Percentiles rank a stretch among this genome's conserved stretches.
phyloP scores from a whole-genome alignment of 1,140 invertebrate species.

The Eumaeus atala region DNA sequence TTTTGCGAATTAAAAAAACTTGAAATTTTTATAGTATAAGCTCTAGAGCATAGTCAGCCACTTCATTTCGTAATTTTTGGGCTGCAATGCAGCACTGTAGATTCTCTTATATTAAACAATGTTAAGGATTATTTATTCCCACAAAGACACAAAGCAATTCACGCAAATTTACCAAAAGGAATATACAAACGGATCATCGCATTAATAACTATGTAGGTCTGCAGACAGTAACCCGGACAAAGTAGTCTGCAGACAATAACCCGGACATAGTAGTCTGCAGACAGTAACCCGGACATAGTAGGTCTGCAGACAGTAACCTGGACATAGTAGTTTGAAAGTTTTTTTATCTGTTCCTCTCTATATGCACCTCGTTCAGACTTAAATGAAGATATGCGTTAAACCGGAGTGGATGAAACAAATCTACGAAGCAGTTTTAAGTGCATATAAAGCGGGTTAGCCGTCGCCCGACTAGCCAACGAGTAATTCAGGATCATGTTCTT shows the following conservation, averaged over 20 bases:
- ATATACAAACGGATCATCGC: too few species aligned
- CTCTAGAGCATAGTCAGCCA: too few species aligned
- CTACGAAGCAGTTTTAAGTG: slow-evolving; percentile 53
- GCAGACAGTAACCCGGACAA: neutral
- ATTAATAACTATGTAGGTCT: slow-evolving; percentile 16
- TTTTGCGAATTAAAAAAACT: neutral
- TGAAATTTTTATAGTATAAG: neutral
- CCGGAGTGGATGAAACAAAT: slow-evolving; percentile 55
- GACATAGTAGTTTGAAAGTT: slow-evolving; percentile 8
- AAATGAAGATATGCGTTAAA: slow-evolving; percentile 56
- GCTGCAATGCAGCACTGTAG: too few species aligned
- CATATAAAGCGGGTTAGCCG: slow-evolving; percentile 56
- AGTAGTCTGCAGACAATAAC: neutral
- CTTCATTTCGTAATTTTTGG: too few species aligned
- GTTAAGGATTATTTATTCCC: too few species aligned
- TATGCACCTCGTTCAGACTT: slow-evolving; percentile 38
- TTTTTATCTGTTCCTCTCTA: slow-evolving; percentile 38
- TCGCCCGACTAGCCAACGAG: slow-evolving; percentile 40
- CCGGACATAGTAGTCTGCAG: slow-evolving; percentile 6
- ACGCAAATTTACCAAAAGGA: too few species aligned
- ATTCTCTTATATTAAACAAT: too few species aligned
- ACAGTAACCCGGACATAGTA: neutral
- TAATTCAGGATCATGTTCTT: slow-evolving; percentile 59
- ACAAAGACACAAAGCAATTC: neutral
- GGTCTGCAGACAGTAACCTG: slow-evolving; percentile 10